Percentiles rank a stretch among this genome's conserved stretches.
Conservation (phyloP, 2,888 invertebrate genomes). For the Petrolisthes manimaculis region DNA sequence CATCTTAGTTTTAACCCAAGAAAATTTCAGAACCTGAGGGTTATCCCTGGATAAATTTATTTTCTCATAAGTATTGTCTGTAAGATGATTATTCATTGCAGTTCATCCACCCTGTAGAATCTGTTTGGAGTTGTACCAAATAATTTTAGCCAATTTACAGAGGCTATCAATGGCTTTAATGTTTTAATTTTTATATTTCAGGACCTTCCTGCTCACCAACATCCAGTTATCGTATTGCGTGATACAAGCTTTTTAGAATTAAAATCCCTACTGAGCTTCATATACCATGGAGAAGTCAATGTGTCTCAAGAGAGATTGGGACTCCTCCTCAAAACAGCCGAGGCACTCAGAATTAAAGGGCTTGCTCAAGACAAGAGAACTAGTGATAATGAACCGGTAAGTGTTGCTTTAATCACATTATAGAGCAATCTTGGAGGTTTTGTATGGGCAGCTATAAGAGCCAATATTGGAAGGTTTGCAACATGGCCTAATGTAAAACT, state of each 20-base stretch:
- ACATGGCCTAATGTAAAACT: too few species aligned
- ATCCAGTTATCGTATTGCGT: constrained; percentile 66
- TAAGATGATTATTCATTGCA: too few species aligned
- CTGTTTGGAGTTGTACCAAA: too few species aligned
- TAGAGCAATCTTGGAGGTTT: too few species aligned
- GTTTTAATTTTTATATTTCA: constrained; percentile 29
- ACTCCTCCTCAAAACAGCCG: constrained; percentile 65
- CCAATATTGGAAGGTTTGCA: too few species aligned
- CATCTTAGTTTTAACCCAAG: too few species aligned
- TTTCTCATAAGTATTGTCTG: too few species aligned
- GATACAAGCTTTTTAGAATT: constrained; percentile 66
- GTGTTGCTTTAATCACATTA: background rate
- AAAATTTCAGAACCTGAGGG: too few species aligned
- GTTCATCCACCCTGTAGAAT: too few species aligned
- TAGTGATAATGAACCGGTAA: constrained; percentile 62
- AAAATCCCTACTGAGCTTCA: constrained; percentile 65
- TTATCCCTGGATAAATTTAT: too few species aligned
- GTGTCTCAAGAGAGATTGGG: constrained; percentile 64
- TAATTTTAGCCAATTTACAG: background rate
- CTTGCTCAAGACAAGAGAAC: constrained; percentile 66
- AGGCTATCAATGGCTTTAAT: background rate
- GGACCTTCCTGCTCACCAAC: constrained; percentile 65
- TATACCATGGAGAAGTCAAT: constrained; percentile 66
- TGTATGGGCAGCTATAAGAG: too few species aligned
- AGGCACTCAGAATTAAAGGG: constrained; percentile 66